phyloP scores from a whole-genome alignment of 2,113 vertebrate genomes.

The Microtus oregoni region DNA sequence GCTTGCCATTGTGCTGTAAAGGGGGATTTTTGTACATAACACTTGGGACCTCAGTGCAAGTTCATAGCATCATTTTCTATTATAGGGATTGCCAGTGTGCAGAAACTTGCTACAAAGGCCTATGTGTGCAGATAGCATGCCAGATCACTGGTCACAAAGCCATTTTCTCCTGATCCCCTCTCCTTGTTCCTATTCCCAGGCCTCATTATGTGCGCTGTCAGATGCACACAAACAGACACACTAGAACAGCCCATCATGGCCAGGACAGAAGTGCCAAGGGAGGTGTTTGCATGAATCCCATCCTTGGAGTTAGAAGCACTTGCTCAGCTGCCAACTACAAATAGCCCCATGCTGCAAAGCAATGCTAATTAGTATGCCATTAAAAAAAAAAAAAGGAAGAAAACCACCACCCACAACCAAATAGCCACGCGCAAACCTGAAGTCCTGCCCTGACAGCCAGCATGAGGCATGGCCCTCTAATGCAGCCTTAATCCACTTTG shows the following conservation, averaged over 20 bases:
- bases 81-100: background rate
- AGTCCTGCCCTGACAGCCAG: slow-evolving; percentile 75
- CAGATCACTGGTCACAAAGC: background rate
- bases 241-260: background rate
- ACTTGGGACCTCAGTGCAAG: fast-evolving
- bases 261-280: slow-evolving; percentile 23
- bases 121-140: background rate
- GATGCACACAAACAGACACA: background rate
- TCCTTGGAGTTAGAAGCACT: slow-evolving; percentile 38
- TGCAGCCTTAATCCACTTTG: slow-evolving; percentile 85
- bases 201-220: background rate
- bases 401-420: background rate
- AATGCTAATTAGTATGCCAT: slow-evolving; percentile 82
- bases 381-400: slow-evolving; percentile 72
- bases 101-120: background rate
- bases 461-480: slow-evolving; percentile 80
- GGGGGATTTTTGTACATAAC: background rate
- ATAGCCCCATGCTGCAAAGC: slow-evolving; percentile 60
- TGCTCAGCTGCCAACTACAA: slow-evolving; percentile 73
- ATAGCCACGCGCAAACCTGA: slow-evolving; percentile 66
- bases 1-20: background rate
- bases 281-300: slow-evolving; percentile 19
- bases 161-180: background rate
- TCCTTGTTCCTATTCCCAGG: background rate
- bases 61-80: background rate